These are phyloP conservation scores for Gorsachius magnificus DNA, from an alignment of 2,797 vertebrate species.

Conservation along the genomic window DNA sequence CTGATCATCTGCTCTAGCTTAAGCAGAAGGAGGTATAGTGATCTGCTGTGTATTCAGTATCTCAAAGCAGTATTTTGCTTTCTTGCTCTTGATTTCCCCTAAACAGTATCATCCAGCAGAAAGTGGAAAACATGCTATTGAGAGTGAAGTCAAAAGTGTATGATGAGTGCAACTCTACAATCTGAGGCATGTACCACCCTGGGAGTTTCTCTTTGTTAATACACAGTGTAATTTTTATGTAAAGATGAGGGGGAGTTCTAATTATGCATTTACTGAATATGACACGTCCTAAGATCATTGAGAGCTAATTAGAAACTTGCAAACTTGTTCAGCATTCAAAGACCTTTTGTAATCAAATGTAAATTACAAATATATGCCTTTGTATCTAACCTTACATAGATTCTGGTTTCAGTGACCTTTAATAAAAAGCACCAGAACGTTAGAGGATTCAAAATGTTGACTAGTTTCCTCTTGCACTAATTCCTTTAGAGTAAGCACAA, in stretches of 20 bases:
- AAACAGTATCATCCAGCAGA: neutral
- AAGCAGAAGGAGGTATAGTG: neutral
- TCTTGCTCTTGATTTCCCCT: neutral
- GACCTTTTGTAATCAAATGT: neutral
- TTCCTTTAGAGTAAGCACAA: neutral
- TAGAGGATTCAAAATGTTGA: neutral
- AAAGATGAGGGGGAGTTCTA: neutral
- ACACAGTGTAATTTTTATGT: neutral
- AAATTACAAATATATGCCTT: neutral
- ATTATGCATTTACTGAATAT: neutral
- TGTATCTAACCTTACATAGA: neutral
- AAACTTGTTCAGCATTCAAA: neutral
- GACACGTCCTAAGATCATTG: neutral
- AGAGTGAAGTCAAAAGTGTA: neutral
- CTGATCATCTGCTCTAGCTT: neutral
- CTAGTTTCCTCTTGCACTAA: neutral
- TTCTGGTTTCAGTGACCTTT: neutral
- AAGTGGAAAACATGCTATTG: neutral
- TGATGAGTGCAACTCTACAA: neutral
- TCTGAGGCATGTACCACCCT: neutral
- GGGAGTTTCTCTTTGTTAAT: neutral
- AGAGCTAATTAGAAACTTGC: constrained; percentile 8
- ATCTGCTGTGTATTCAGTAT: neutral
- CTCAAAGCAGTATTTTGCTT: neutral
- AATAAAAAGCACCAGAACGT: neutral